These are phyloP conservation scores for Melanostigma gelatinosum DNA, from an alignment of 2,113 vertebrate species.

Conservation along the genomic window DNA sequence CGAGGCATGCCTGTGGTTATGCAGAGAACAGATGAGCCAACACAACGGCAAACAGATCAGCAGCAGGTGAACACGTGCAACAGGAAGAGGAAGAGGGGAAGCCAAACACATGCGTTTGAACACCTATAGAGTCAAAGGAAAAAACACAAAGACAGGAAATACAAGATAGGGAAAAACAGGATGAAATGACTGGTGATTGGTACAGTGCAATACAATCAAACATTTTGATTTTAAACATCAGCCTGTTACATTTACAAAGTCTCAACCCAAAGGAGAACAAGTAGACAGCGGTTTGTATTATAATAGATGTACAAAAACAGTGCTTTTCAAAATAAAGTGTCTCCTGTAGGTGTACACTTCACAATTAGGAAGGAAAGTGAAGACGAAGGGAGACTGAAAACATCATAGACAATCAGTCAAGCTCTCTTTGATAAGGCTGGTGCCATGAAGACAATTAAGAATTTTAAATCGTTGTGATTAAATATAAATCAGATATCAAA, in stretches of 20 bases:
- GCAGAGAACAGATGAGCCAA: constrained; percentile 28
- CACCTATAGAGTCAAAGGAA: constrained; percentile 76
- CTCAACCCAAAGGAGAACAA: constrained; percentile 53
- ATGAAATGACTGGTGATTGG: constrained; percentile 63
- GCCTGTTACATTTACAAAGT: constrained; percentile 19
- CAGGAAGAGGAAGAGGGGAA: constrained; percentile 83
- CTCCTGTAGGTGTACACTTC: constrained; percentile 42
- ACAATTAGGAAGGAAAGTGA: constrained; percentile 6
- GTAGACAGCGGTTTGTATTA: neutral
- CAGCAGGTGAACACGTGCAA: constrained; percentile 77
- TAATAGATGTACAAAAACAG: neutral
- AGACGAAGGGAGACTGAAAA: constrained; percentile 63
- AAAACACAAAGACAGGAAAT: constrained; percentile 67
- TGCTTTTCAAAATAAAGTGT: constrained; percentile 17
- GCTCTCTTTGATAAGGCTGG: neutral
- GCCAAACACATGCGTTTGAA: constrained; percentile 81
- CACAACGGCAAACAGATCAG: constrained; percentile 41
- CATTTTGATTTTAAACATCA: constrained; percentile 24
- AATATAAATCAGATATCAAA: constrained; percentile 15
- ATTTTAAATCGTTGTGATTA: neutral
- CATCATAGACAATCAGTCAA: constrained; percentile 29
- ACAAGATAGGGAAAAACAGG: constrained; percentile 43
- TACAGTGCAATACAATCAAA: constrained; percentile 26
- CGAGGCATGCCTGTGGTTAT: constrained; percentile 20
- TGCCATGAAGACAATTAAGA: neutral